These are phyloP conservation scores for Borostomias antarcticus DNA, from an alignment of 2,797 vertebrate genomes.

Conservation along the genomic window DNA sequence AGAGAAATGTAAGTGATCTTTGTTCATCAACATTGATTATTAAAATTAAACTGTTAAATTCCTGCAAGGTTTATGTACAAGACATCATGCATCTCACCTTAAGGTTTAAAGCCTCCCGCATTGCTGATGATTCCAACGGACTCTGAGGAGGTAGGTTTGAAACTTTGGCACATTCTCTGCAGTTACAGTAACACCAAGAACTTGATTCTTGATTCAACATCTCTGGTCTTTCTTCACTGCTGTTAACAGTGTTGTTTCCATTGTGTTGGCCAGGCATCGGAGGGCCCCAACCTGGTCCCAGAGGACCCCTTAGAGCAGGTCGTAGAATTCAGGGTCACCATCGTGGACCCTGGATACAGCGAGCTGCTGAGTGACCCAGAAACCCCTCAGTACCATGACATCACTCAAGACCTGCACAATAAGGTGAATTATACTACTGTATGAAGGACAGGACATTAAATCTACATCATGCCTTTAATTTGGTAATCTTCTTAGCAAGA, in stretches of 20 bases:
- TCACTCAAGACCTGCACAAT: constrained; percentile 76
- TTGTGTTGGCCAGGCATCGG: constrained; percentile 62
- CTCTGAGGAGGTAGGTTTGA: constrained; percentile 44
- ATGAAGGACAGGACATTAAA: not conserved
- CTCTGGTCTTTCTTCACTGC: constrained; percentile 21
- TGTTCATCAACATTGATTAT: not conserved
- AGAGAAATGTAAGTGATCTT: constrained; percentile 63
- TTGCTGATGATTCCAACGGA: constrained; percentile 56
- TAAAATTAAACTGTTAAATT: not conserved
- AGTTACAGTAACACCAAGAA: not conserved
- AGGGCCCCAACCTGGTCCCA: constrained; percentile 68
- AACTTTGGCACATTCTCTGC: not conserved
- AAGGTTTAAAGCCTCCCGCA: constrained; percentile 70
- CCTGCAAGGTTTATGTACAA: not conserved
- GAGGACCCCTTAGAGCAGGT: constrained; percentile 75
- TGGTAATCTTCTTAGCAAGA: not conserved
- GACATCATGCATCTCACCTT: constrained; percentile 24
- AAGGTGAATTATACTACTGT: constrained; percentile 72
- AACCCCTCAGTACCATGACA: constrained; percentile 69
- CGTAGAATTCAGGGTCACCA: constrained; percentile 86
- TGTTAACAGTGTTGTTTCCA: not conserved
- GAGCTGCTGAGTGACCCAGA: constrained; percentile 73
- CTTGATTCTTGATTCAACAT: not conserved
- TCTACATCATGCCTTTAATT: no score
- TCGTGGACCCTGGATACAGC: constrained; percentile 80